These are phyloP conservation scores for Festucalex cinctus DNA, from an alignment of 2,113 vertebrate genomes.

Conservation along the genomic window DNA sequence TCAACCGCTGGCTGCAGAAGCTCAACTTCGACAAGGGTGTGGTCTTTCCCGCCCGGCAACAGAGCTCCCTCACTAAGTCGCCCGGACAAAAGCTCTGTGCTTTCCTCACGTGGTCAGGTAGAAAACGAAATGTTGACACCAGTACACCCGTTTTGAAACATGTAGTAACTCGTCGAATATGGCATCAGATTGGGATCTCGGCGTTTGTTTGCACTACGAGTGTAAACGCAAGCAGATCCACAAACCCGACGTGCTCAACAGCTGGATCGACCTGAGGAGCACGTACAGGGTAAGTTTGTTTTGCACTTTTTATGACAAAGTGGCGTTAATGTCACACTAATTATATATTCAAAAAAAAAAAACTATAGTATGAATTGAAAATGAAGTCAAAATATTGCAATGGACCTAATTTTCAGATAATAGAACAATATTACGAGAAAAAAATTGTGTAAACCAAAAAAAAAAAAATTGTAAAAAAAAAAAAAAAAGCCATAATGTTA, in stretches of 20 bases:
- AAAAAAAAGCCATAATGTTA: too few relatives aligned
- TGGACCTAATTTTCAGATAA: too few relatives aligned
- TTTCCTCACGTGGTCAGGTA: constrained; percentile 97
- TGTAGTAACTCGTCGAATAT: not conserved
- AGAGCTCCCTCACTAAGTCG: constrained; percentile 7
- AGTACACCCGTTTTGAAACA: not conserved
- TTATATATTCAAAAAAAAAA: too few relatives aligned
- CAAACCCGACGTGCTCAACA: constrained; percentile 84
- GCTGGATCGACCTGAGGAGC: constrained; percentile 91
- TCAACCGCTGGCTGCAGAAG: constrained; percentile 85
- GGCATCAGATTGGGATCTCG: constrained; percentile 91
- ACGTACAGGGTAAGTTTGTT: constrained; percentile 82
- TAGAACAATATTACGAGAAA: too few relatives aligned
- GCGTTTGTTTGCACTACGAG: constrained; percentile 90
- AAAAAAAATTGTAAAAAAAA: too few relatives aligned
- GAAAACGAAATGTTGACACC: not conserved
- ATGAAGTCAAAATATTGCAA: too few relatives aligned
- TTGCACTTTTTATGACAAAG: not conserved
- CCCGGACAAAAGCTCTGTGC: constrained; percentile 71
- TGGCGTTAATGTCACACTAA: too few relatives aligned
- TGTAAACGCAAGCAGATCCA: constrained; percentile 91
- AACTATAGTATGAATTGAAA: too few relatives aligned
- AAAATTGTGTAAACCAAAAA: too few relatives aligned
- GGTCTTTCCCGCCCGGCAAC: constrained; percentile 58
- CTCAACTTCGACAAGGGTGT: constrained; percentile 81